Conservation (phyloP, 2,113 vertebrate genomes). For the Engraulis encrasicolus region DNA sequence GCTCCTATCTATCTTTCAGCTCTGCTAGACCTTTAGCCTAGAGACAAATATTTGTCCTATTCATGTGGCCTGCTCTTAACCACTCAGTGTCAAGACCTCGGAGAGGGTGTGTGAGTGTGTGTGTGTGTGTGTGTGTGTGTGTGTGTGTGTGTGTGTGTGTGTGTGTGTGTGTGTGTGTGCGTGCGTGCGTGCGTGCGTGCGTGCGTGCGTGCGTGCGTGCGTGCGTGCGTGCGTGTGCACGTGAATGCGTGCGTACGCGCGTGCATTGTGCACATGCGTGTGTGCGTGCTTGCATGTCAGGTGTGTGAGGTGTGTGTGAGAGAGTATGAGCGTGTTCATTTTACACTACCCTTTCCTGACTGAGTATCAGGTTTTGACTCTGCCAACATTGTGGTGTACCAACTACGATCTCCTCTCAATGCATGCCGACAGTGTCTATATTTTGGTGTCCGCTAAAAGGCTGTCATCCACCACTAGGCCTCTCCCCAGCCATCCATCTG, state of each 20-base stretch:
- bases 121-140: constrained; percentile 39
- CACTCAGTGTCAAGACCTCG: constrained; percentile 71
- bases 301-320: background rate
- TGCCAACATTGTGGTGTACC: background rate
- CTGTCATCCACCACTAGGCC: background rate
- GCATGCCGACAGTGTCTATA: background rate
- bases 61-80: constrained; percentile 78
- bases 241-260: background rate
- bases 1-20: constrained; percentile 60
- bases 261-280: background rate
- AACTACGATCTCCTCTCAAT: constrained; percentile 37
- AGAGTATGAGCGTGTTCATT: background rate
- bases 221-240: background rate
- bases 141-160: constrained; percentile 30
- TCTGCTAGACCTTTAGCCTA: constrained; percentile 85
- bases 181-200: background rate
- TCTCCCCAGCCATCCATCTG: constrained; percentile 39
- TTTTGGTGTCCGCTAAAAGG: constrained; percentile 43
- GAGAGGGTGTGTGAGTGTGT: constrained; percentile 49
- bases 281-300: too few species aligned
- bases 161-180: constrained; percentile 22
- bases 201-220: background rate
- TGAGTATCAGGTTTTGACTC: too few species aligned
- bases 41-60: constrained; percentile 88
- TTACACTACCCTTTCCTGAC: background rate